Conservation (phyloP, 2,113 vertebrate species). For the Ailurus styani region DNA sequence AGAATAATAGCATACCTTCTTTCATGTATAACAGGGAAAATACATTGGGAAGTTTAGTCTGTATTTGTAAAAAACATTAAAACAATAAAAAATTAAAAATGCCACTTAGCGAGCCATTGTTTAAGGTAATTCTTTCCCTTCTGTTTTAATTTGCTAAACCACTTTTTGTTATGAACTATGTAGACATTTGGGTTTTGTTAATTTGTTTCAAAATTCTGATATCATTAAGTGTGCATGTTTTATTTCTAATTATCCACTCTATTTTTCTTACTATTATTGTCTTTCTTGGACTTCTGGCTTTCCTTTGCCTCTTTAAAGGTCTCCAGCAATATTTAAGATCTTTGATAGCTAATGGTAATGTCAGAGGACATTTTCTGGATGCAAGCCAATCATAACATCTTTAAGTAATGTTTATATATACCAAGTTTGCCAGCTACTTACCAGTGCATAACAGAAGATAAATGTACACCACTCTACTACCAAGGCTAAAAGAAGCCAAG, state of each 20-base stretch:
- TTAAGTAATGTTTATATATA: slow-evolving; percentile 22
- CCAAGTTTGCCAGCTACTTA: background rate
- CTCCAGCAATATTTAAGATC: background rate
- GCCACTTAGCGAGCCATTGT: background rate
- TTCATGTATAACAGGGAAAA: background rate
- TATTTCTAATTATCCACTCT: background rate
- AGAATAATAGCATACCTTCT: background rate
- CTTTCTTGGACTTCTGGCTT: background rate
- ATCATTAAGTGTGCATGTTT: background rate
- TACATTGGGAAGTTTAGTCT: background rate
- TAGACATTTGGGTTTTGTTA: background rate
- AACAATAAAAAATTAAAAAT: background rate
- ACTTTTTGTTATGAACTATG: background rate
- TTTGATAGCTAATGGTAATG: background rate
- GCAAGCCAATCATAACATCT: background rate
- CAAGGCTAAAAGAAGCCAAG: background rate
- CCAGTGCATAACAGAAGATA: slow-evolving; percentile 11
- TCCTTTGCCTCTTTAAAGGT: background rate
- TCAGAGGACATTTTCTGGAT: background rate
- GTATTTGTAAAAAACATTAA: background rate
- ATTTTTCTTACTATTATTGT: background rate
- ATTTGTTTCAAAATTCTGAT: background rate
- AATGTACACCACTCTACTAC: background rate
- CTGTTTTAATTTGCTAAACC: background rate
- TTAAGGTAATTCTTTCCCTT: background rate